These are phyloP conservation scores for Pan troglodytes DNA, from an alignment of 2,113 vertebrate species.

Conservation along the genomic window NHGRI_mPanTro3-v2.1_pri NC_072410.2:99726001-99726500, in stretches of 20 bases:
- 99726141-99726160: background rate
- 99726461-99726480: background rate
- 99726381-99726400: background rate
- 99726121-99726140: background rate
- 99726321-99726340: background rate
- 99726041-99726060: rapidly evolving
- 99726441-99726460: background rate
- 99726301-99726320: too few relatives aligned
- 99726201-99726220: background rate
- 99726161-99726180: background rate
- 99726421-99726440: background rate
- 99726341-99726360: background rate
- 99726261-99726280: background rate
- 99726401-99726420: background rate
- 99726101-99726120: background rate
- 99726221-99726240: background rate
- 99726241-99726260: background rate
- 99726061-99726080: background rate
- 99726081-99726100: background rate
- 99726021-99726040: background rate
- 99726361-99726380: background rate
- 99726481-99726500: background rate
- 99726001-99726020: background rate
- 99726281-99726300: background rate
- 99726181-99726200: background rate